A percentile compares a stretch with the other conserved stretches of the same genome.
Conservation (phyloP, 53 echinoderm and acorn worm genomes). For the Luidia sarsii region DNA sequence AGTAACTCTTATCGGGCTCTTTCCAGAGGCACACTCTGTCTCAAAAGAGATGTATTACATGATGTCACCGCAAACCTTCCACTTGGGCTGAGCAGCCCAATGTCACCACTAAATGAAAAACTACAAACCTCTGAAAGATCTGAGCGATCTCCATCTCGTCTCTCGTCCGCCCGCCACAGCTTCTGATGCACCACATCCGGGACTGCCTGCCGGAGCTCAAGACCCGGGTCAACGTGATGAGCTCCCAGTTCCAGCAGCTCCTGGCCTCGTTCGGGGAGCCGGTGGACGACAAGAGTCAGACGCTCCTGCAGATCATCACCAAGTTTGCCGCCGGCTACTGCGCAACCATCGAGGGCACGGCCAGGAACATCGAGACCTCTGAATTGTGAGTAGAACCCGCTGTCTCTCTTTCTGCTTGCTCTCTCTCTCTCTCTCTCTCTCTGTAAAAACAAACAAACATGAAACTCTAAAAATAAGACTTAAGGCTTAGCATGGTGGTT, state of each 20-base stretch:
- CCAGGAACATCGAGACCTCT: slow-evolving; percentile 93
- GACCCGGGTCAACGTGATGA: slow-evolving; percentile 97
- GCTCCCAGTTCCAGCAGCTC: slow-evolving; percentile 94
- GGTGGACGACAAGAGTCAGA: slow-evolving; percentile 95
- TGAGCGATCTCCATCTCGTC: no score
- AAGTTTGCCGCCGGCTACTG: slow-evolving; percentile 98
- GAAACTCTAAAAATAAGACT: no score
- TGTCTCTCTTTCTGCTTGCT: no score
- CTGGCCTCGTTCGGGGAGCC: slow-evolving; percentile 97
- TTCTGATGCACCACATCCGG: slow-evolving; percentile 97
- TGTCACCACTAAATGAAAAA: no score
- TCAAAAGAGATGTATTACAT: no score
- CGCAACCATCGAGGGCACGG: slow-evolving; percentile 97
- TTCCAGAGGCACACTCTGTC: no score
- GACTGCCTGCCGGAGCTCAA: slow-evolving; percentile 97
- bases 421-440: no score
- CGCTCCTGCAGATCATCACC: slow-evolving; percentile 93
- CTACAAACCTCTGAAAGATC: not conserved
- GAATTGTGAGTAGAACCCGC: slow-evolving; percentile 95
- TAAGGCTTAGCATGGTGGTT: no score
- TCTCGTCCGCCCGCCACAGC: slow-evolving; percentile 34
- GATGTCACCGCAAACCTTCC: no score
- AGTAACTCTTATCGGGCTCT: no score
- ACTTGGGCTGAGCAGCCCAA: no score
- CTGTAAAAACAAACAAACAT: no score